These are phyloP conservation scores for Hirtodrosophila confusa DNA, from an alignment of 2,888 invertebrate genomes.

Conservation along the genomic window DNA sequence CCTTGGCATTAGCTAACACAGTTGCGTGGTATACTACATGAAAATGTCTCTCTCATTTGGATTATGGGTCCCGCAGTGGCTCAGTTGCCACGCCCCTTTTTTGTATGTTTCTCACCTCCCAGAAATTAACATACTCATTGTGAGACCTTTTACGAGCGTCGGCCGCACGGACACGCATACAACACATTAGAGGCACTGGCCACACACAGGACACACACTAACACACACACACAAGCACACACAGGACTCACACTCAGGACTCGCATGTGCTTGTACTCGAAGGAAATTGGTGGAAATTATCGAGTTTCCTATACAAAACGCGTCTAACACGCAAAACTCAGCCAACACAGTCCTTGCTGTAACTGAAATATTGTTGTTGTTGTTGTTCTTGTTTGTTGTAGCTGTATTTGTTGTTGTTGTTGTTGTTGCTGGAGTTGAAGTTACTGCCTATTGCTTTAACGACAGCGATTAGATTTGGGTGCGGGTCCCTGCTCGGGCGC, in stretches of 20 bases:
- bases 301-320: constrained; percentile 79
- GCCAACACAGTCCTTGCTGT: constrained; percentile 27
- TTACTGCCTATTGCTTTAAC: constrained; percentile 59
- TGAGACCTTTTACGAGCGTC: constrained; percentile 65
- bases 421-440: constrained; percentile 22
- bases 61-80: constrained; percentile 41
- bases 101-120: constrained; percentile 32
- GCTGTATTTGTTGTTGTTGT: constrained; percentile 7
- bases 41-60: constrained; percentile 41
- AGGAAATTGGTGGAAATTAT: constrained; percentile 79
- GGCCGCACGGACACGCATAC: constrained; percentile 60
- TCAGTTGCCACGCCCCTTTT: constrained; percentile 59
- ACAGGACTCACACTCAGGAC: constrained; percentile 14
- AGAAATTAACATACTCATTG: constrained; percentile 69
- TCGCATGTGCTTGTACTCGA: constrained; percentile 35
- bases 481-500: constrained; percentile 15
- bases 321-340: constrained; percentile 70
- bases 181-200: constrained; percentile 37
- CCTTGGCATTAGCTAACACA: too few relatives aligned
- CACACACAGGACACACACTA: constrained; percentile 19
- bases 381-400: constrained; percentile 8
- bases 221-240: constrained; percentile 18
- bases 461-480: constrained; percentile 66
- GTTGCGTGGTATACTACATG: constrained; percentile 8
- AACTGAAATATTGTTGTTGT: constrained; percentile 16